Conservation (phyloP, 2,888 invertebrate species). For the Scaptomyza flava region DNA sequence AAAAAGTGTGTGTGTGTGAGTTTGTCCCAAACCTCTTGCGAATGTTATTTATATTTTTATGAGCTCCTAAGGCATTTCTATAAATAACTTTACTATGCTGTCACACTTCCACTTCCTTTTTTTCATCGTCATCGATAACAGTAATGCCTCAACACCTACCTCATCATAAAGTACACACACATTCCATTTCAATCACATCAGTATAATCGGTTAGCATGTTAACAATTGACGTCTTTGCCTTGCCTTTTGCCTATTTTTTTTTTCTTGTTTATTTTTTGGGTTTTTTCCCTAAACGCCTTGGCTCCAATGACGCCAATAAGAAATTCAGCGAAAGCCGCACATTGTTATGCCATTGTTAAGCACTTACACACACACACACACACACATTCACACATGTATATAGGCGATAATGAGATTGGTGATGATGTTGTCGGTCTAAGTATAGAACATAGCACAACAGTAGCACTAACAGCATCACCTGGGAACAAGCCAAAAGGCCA, state of each 20-base stretch:
- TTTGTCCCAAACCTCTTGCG: neutral
- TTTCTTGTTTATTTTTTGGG: conserved; percentile 5
- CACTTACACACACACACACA: conserved; percentile 1
- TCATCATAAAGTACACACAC: conserved; percentile 4
- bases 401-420: conserved; percentile 6
- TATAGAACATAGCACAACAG: conserved; percentile 35
- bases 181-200: conserved; percentile 15
- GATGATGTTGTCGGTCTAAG: conserved; percentile 48
- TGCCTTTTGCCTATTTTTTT: conserved; percentile 1
- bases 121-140: conserved; percentile 34
- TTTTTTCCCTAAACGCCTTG: conserved; percentile 31
- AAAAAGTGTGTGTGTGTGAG: conserved; percentile 14
- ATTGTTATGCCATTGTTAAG: conserved; percentile 35
- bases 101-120: conserved; percentile 34
- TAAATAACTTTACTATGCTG: conserved; percentile 36
- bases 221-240: conserved; percentile 50
- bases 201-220: conserved; percentile 50
- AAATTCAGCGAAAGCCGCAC: conserved; percentile 53
- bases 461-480: conserved; percentile 6
- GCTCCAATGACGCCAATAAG: conserved; percentile 49
- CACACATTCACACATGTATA: neutral
- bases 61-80: neutral
- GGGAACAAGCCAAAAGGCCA: conserved; percentile 16
- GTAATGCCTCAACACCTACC: conserved; percentile 7
- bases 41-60: neutral